phyloP scores from a whole-genome alignment of 2,888 invertebrate species.

The Hemithea aestivaria region DNA sequence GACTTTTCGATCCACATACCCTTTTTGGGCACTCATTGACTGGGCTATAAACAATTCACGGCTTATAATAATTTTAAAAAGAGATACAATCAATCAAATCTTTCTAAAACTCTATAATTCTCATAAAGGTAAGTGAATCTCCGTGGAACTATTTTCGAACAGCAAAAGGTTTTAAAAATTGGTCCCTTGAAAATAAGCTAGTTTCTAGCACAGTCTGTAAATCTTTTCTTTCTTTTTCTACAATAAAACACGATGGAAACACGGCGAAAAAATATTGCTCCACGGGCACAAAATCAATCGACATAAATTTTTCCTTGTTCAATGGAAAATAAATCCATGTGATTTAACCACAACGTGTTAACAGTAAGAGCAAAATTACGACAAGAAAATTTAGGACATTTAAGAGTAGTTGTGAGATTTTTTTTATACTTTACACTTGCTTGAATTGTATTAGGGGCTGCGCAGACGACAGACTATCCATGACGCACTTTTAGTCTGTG shows the following conservation, averaged over 20 bases:
- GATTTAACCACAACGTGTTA: slow-evolving; percentile 15
- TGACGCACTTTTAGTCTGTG: too few species aligned
- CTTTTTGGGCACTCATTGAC: too few species aligned
- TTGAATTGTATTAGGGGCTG: too few species aligned
- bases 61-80: too few species aligned
- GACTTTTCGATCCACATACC: too few species aligned
- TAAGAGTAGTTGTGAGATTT: too few species aligned
- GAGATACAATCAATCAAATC: too few species aligned
- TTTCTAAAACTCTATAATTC: too few species aligned
- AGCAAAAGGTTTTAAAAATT: slow-evolving; percentile 19
- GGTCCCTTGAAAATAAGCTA: slow-evolving; percentile 17
- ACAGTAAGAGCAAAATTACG: slow-evolving; percentile 11
- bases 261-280: slow-evolving; percentile 30
- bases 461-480: too few species aligned
- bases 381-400: background rate
- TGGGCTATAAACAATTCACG: too few species aligned
- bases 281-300: slow-evolving; percentile 37
- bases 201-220: slow-evolving; percentile 21
- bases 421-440: too few species aligned
- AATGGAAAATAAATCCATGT: slow-evolving; percentile 39
- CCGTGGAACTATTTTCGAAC: slow-evolving; percentile 5
- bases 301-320: slow-evolving; percentile 30
- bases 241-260: slow-evolving; percentile 24
- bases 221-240: slow-evolving; percentile 14
- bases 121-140: too few species aligned